phyloP scores from a whole-genome alignment of 2,888 invertebrate species.

The Strigamia transsilvanica region DNA sequence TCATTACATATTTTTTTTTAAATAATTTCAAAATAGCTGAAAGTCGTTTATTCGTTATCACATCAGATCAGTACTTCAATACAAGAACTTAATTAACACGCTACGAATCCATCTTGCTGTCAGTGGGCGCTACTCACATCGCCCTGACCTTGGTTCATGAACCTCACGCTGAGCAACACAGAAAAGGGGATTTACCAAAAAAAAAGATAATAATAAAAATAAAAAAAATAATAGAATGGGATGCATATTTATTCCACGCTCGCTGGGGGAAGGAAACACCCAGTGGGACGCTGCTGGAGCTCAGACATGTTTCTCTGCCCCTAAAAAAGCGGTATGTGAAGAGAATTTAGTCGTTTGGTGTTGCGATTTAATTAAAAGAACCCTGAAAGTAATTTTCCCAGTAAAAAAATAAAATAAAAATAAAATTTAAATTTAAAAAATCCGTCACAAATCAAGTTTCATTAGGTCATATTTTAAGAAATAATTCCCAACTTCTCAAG shows the following conservation, averaged over 20 bases:
- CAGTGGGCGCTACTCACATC: constrained; percentile 50
- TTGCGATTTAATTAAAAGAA: constrained; percentile 22
- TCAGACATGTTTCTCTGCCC: not conserved
- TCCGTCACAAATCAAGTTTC: constrained; percentile 14
- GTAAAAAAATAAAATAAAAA: constrained; percentile 39
- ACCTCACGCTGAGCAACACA: constrained; percentile 38
- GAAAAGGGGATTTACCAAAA: constrained; percentile 9
- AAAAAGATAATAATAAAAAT: not conserved
- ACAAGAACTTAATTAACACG: constrained; percentile 54
- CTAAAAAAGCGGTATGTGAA: not conserved
- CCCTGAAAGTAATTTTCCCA: not conserved
- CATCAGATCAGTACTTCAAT: not conserved
- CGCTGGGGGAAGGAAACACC: constrained; percentile 31
- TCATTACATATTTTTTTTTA: not conserved
- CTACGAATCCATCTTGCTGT: constrained; percentile 51
- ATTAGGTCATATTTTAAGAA: constrained; percentile 16
- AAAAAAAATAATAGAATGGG: constrained; percentile 16
- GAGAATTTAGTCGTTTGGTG: constrained; percentile 24
- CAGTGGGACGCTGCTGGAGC: constrained; percentile 16
- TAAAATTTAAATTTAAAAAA: constrained; percentile 2
- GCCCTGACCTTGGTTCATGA: constrained; percentile 46
- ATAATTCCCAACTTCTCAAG: not conserved
- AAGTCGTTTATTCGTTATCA: constrained; percentile 5
- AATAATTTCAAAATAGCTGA: not conserved
- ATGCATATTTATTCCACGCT: constrained; percentile 36